Conservation (phyloP, 30 jellyfish, hydroid and myxozoan species). For the Rhopilema esculentum region DNA sequence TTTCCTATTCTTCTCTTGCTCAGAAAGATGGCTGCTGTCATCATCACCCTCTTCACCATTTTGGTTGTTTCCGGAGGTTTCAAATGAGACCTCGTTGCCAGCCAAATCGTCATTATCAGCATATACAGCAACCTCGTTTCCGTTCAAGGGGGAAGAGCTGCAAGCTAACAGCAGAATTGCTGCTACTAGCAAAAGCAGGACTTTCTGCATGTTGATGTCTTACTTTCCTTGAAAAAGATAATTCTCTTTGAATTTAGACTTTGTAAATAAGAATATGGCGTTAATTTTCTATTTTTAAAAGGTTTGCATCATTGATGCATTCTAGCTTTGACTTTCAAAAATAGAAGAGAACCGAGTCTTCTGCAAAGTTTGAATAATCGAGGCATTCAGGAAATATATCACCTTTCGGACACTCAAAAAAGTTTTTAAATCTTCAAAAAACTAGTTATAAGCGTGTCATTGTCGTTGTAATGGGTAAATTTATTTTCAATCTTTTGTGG, state of each 20-base stretch:
- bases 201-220: not conserved
- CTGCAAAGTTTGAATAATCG: no score
- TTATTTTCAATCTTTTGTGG: no score
- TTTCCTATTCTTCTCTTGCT: not conserved
- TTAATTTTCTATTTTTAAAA: not conserved
- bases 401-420: no score
- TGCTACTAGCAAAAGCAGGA: not conserved
- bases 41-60: not conserved
- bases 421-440: no score
- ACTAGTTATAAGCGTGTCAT: no score
- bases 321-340: no score
- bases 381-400: no score
- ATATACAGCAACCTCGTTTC: not conserved
- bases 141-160: not conserved
- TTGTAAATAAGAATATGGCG: not conserved
- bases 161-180: not conserved
- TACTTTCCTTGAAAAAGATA: not conserved
- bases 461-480: no score
- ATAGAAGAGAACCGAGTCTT: no score
- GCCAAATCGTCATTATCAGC: not conserved
- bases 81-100: not conserved
- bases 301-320: no score
- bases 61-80: not conserved
- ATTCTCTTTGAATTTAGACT: no score
- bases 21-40: not conserved